These are phyloP conservation scores for Phania funesta DNA, from an alignment of 2,888 invertebrate genomes.

Conservation along the genomic window DNA sequence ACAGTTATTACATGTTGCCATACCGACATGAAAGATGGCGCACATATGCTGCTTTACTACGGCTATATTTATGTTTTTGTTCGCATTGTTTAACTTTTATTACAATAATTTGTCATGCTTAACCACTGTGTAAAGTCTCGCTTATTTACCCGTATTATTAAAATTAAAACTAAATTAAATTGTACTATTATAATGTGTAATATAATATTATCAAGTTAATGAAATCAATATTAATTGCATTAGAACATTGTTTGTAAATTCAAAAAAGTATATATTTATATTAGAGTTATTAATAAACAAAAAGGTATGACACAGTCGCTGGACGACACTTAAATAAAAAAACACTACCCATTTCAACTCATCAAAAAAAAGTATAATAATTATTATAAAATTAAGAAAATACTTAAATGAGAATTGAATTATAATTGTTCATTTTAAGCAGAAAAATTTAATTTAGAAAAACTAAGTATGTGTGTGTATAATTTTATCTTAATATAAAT, in stretches of 20 bases:
- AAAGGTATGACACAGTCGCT: slow-evolving; percentile 50
- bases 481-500: too few relatives aligned
- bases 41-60: too few relatives aligned
- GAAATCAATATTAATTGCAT: slow-evolving; percentile 32
- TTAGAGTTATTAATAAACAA: slow-evolving; percentile 1
- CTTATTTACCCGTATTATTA: not conserved
- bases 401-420: slow-evolving; percentile 11
- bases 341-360: too few relatives aligned
- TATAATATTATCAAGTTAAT: slow-evolving; percentile 21
- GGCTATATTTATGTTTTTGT: too few relatives aligned
- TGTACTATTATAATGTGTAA: not conserved
- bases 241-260: slow-evolving; percentile 32
- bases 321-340: slow-evolving; percentile 45
- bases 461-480: too few relatives aligned
- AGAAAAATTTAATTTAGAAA: too few relatives aligned
- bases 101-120: too few relatives aligned
- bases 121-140: too few relatives aligned
- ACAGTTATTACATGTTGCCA: too few relatives aligned
- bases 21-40: too few relatives aligned
- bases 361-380: too few relatives aligned
- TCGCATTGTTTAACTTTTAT: too few relatives aligned
- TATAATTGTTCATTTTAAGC: slow-evolving; percentile 16
- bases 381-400: not conserved
- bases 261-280: not conserved
- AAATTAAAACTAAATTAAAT: not conserved